Percentiles rank a stretch among this genome's conserved stretches.
These are phyloP conservation scores for Takifugu rubripes DNA, from an alignment of 2,797 vertebrate species.

Conservation along the genomic window DNA sequence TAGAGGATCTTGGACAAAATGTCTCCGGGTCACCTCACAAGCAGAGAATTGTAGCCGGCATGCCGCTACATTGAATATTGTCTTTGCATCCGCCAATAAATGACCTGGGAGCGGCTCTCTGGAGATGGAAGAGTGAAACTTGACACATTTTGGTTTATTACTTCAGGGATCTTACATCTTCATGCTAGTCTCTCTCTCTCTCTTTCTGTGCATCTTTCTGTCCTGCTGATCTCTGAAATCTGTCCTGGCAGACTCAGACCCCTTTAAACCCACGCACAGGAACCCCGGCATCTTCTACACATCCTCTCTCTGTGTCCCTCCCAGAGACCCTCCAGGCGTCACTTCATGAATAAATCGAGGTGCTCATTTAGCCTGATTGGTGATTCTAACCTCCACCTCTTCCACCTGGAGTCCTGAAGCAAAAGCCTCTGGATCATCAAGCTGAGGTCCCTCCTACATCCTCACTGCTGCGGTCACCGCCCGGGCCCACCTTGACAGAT, in stretches of 20 bases:
- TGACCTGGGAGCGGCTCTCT: too few species aligned
- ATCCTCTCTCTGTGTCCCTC: background rate
- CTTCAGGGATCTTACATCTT: constrained; percentile 10
- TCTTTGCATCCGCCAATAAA: too few species aligned
- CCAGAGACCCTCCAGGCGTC: constrained; percentile 48
- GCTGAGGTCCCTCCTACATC: constrained; percentile 21
- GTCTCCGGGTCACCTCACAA: too few species aligned
- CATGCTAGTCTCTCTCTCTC: background rate
- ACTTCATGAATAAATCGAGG: constrained; percentile 65
- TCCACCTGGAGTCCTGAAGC: constrained; percentile 59
- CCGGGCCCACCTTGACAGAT: background rate
- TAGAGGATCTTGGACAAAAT: too few species aligned
- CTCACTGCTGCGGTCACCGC: constrained; percentile 10
- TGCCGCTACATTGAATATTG: too few species aligned
- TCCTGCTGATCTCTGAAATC: constrained; percentile 36
- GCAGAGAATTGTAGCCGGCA: too few species aligned
- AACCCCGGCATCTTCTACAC: too few species aligned
- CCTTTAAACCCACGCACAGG: background rate
- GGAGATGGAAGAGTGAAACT: too few species aligned
- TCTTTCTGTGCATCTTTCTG: constrained; percentile 12
- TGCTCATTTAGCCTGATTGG: constrained; percentile 63
- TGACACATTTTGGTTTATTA: too few species aligned
- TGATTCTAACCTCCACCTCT: constrained; percentile 65
- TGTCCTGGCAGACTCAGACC: constrained; percentile 32
- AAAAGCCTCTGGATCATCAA: constrained; percentile 28